phyloP scores from a whole-genome alignment of 1,140 invertebrate species.

The Plodia interpunctella region DNA sequence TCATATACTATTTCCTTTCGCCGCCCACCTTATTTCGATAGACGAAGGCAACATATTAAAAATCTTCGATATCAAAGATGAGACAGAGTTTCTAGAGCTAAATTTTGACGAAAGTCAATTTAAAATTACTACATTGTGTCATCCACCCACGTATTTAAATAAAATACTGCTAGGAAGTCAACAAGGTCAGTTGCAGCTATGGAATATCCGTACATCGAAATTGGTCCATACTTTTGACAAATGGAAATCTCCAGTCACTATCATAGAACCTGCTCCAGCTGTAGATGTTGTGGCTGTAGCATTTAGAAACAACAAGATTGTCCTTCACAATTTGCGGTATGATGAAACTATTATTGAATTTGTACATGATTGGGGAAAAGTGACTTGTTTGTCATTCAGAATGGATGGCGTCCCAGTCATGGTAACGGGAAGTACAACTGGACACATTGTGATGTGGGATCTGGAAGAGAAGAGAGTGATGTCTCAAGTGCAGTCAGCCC shows the following conservation, averaged over 20 bases:
- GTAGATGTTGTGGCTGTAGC: conserved; percentile 94
- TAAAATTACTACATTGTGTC: conserved; percentile 86
- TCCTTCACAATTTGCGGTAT: conserved; percentile 92
- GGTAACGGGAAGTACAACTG: conserved; percentile 87
- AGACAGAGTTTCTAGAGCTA: conserved; percentile 82
- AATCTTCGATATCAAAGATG: conserved; percentile 91
- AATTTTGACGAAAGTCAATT: conserved; percentile 86
- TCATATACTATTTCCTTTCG: conserved; percentile 91
- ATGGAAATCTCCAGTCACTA: conserved; percentile 84
- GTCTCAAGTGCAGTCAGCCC: conserved; percentile 86
- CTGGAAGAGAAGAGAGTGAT: conserved; percentile 89
- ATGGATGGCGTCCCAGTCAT: conserved; percentile 92
- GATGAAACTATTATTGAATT: conserved; percentile 93
- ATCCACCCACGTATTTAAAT: conserved; percentile 96
- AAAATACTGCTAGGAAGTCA: conserved; percentile 95
- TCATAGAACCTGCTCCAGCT: conserved; percentile 90
- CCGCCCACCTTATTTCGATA: conserved; percentile 89
- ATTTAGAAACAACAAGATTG: conserved; percentile 87
- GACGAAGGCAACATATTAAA: conserved; percentile 88
- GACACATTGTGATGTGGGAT: conserved; percentile 96
- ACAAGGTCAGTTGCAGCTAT: conserved; percentile 92
- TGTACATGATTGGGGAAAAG: conserved; percentile 94
- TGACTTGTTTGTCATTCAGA: conserved; percentile 91
- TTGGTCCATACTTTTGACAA: conserved; percentile 89
- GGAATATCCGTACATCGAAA: conserved; percentile 91